Conservation (phyloP, 2,888 invertebrate species). For the Meliscaeva auricollis region DNA sequence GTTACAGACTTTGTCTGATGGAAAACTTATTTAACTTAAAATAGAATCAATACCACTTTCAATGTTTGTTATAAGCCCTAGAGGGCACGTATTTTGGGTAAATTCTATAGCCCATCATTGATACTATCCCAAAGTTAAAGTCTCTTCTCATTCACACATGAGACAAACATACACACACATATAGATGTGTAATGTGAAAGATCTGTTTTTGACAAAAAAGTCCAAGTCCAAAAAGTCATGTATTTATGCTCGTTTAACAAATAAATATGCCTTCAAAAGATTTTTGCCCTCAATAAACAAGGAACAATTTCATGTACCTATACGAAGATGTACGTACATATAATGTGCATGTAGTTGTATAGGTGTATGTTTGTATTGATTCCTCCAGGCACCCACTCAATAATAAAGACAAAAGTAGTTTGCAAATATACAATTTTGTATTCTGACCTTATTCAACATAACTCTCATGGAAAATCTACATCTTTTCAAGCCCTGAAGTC, state of each 20-base stretch:
- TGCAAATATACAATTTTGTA: constrained; percentile 40
- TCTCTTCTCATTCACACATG: neutral
- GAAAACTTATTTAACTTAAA: neutral
- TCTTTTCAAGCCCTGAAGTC: constrained; percentile 68
- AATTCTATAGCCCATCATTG: neutral
- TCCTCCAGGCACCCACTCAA: constrained; percentile 13
- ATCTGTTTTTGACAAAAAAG: neutral
- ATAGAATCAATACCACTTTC: constrained; percentile 16
- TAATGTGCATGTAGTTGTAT: neutral
- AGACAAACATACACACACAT: no score
- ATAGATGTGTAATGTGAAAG: no score
- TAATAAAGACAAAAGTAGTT: constrained; percentile 34
- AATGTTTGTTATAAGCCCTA: constrained; percentile 6
- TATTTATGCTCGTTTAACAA: constrained; percentile 23
- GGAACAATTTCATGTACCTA: constrained; percentile 24
- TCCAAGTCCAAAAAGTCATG: constrained; percentile 30
- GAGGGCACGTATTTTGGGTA: constrained; percentile 3
- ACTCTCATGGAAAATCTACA: constrained; percentile 64
- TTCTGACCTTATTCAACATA: constrained; percentile 67
- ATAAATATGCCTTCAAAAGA: constrained; percentile 47
- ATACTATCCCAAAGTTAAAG: neutral
- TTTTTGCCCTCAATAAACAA: constrained; percentile 45
- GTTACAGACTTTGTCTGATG: neutral
- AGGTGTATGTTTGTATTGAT: neutral
- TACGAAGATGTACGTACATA: neutral